Percentiles rank a stretch among this genome's conserved stretches.
These are phyloP conservation scores for Incurvaria masculella DNA, from an alignment of 2,888 invertebrate species.

Conservation along the genomic window DNA sequence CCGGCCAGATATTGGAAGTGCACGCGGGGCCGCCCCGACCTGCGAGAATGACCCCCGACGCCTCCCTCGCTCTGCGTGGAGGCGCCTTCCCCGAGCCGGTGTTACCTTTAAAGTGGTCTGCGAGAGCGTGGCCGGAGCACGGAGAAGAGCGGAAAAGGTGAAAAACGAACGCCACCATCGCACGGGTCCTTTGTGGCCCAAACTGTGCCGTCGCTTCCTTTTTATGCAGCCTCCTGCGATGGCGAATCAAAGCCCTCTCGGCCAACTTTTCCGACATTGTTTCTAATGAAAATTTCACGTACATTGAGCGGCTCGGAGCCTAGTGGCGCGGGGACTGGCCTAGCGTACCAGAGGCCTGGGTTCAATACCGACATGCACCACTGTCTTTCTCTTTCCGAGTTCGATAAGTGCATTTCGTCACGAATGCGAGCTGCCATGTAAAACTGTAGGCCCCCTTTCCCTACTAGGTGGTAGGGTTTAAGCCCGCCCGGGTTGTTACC, in stretches of 20 bases:
- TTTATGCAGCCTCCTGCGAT: constrained; percentile 47
- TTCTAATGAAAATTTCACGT: constrained; percentile 55
- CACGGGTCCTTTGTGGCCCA: constrained; percentile 48
- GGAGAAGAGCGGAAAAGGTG: constrained; percentile 52
- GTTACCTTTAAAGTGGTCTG: constrained; percentile 55
- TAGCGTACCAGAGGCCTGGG: too few relatives aligned
- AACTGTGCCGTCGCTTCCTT: constrained; percentile 50
- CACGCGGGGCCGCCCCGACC: constrained; percentile 41
- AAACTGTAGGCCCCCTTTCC: too few relatives aligned
- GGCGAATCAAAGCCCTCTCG: constrained; percentile 47
- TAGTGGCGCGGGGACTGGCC: constrained; percentile 16
- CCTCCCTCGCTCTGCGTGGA: too few relatives aligned
- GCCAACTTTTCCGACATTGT: constrained; percentile 36
- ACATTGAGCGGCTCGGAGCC: neutral
- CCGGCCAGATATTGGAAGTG: constrained; percentile 38
- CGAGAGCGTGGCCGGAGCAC: constrained; percentile 44
- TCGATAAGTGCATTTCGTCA: too few relatives aligned
- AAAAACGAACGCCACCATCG: constrained; percentile 24
- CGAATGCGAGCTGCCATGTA: too few relatives aligned
- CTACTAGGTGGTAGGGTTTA: too few relatives aligned
- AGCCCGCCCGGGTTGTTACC: too few relatives aligned
- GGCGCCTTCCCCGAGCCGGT: constrained; percentile 8
- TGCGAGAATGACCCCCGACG: constrained; percentile 55
- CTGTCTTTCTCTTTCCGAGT: too few relatives aligned
- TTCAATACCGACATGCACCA: too few relatives aligned